phyloP scores from a whole-genome alignment of 2,797 vertebrate genomes.

The Chrosomus eos region DNA sequence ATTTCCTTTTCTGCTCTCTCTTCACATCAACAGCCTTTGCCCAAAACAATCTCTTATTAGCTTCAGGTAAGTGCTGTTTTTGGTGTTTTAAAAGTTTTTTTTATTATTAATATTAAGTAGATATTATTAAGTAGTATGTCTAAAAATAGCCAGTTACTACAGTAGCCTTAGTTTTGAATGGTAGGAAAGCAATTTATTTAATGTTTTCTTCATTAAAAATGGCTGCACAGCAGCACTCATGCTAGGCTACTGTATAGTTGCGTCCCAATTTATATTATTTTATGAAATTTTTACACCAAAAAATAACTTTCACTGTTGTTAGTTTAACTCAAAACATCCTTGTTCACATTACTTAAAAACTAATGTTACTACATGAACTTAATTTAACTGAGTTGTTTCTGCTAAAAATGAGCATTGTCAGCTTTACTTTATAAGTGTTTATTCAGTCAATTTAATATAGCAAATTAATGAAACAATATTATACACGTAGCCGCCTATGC shows the following conservation, averaged over 20 bases:
- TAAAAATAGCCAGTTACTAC: not conserved
- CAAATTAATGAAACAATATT: too few relatives aligned
- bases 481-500: too few relatives aligned
- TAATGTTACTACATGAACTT: too few relatives aligned
- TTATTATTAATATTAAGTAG: not conserved
- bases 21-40: not conserved
- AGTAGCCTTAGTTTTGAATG: not conserved
- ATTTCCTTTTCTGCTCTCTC: not conserved
- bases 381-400: too few relatives aligned
- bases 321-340: too few relatives aligned
- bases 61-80: constrained; percentile 4
- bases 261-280: not conserved
- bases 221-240: not conserved
- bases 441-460: too few relatives aligned
- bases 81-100: not conserved
- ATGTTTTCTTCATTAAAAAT: not conserved
- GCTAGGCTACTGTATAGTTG: not conserved
- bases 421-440: too few relatives aligned
- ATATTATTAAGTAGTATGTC: not conserved
- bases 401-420: too few relatives aligned
- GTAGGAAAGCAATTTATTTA: not conserved
- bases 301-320: too few relatives aligned
- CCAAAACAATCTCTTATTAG: constrained; percentile 4
- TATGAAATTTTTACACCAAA: not conserved
- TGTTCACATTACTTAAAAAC: too few relatives aligned